Evolutionary conservation across 2,113 vertebrate species (phyloP).

Genomic region (Cryptoleucopteryx plumbea): DNA sequence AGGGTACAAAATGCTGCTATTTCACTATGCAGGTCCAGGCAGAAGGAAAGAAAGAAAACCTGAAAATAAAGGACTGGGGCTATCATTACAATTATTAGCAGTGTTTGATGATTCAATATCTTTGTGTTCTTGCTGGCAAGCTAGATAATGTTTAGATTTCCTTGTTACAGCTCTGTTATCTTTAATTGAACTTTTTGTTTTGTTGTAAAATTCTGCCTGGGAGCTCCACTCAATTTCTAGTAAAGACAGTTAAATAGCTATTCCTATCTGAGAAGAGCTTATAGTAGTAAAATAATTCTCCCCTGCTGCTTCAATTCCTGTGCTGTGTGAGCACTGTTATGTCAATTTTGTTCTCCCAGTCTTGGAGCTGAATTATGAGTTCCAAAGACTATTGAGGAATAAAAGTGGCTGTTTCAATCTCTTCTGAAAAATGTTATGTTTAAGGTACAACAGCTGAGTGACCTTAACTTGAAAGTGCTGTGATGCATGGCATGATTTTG

Average conservation of each 20-base stretch:
- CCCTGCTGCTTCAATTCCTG: neutral
- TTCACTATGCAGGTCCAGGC: neutral
- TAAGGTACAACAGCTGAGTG: neutral
- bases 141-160: neutral
- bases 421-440: neutral
- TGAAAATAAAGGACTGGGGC: neutral
- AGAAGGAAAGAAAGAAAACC: neutral
- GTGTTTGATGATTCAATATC: neutral
- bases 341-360: neutral
- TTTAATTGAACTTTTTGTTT: neutral
- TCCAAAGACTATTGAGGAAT: neutral
- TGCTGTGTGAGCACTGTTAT: neutral
- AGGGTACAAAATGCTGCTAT: neutral
- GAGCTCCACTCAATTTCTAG: neutral
- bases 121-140: neutral
- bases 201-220: neutral
- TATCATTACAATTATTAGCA: neutral
- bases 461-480: neutral
- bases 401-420: neutral
- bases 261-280: neutral
- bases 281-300: neutral
- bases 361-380: neutral
- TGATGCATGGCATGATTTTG: neutral
- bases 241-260: neutral
- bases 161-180: neutral